phyloP scores from a whole-genome alignment of 1,140 invertebrate species.

The Zaprionus vittiger region DNA sequence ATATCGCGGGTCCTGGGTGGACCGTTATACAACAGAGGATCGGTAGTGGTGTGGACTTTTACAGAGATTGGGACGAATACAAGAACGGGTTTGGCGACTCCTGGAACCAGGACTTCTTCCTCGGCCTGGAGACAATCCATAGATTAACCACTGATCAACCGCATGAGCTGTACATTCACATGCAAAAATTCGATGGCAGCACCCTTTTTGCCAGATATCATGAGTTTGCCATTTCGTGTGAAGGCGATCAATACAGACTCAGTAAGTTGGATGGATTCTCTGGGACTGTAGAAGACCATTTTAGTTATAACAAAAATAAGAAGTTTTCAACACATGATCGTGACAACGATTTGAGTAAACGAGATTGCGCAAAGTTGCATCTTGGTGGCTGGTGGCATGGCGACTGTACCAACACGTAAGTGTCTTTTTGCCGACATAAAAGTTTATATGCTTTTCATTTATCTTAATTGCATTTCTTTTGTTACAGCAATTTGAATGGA shows the following conservation, averaged over 20 bases:
- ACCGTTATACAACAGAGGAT: slow-evolving; percentile 4
- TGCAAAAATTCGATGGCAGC: background rate
- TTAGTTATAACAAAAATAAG: background rate
- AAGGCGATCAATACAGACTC: background rate
- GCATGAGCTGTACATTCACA: slow-evolving; percentile 1
- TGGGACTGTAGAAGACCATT: background rate
- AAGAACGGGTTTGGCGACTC: background rate
- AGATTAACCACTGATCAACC: background rate
- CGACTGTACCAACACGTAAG: background rate
- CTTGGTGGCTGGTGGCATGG: background rate
- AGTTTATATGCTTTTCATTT: no score
- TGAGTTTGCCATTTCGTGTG: no score
- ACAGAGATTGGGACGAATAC: no score
- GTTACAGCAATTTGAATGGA: background rate
- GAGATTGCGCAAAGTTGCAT: no score
- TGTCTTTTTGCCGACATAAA: no score
- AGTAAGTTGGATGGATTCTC: background rate
- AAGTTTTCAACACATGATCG: slow-evolving; percentile 2
- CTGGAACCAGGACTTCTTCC: background rate
- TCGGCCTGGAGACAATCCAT: slow-evolving; percentile 3
- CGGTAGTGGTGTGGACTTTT: background rate
- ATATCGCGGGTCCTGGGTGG: background rate
- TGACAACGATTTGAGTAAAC: background rate
- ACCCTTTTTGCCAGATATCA: background rate
- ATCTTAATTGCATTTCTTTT: no score